Conservation (phyloP, 2,888 invertebrate genomes). For the Rhodophaea formosa region DNA sequence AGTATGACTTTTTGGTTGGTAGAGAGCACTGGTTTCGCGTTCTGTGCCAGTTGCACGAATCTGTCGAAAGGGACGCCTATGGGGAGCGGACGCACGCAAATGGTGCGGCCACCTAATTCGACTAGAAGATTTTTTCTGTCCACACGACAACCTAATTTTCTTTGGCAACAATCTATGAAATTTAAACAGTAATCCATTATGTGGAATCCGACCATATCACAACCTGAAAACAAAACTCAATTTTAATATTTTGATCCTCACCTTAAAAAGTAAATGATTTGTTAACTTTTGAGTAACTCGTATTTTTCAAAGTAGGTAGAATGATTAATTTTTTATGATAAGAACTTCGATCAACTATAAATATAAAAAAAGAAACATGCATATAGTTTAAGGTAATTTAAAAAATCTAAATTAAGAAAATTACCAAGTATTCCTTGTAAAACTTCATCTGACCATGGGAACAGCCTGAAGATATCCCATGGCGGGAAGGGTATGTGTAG, state of each 20-base stretch:
- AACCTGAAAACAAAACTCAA: constrained; percentile 74
- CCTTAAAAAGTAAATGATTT: background rate
- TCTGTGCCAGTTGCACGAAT: constrained; percentile 90
- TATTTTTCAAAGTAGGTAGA: too few relatives aligned
- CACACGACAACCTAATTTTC: constrained; percentile 92
- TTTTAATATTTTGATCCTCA: background rate
- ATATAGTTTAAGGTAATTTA: too few relatives aligned
- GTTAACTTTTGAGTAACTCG: too few relatives aligned
- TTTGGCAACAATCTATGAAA: constrained; percentile 95
- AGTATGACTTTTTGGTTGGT: constrained; percentile 90
- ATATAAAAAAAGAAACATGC: too few relatives aligned
- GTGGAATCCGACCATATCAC: constrained; percentile 96
- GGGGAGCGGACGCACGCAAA: constrained; percentile 90
- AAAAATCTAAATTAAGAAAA: constrained; percentile 23
- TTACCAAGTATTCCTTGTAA: constrained; percentile 93
- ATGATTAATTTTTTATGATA: too few relatives aligned
- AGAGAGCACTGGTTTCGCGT: constrained; percentile 84
- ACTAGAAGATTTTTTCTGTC: constrained; percentile 93
- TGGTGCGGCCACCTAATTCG: constrained; percentile 92
- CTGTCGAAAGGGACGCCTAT: constrained; percentile 94
- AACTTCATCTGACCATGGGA: constrained; percentile 97
- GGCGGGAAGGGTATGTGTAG: constrained; percentile 97
- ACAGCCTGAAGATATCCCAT: constrained; percentile 94
- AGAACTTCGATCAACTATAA: too few relatives aligned
- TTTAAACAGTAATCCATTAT: constrained; percentile 95